Evolutionary conservation across 2,797 vertebrate species (phyloP).

Genomic region (Triplophysa yarkandensis): DNA sequence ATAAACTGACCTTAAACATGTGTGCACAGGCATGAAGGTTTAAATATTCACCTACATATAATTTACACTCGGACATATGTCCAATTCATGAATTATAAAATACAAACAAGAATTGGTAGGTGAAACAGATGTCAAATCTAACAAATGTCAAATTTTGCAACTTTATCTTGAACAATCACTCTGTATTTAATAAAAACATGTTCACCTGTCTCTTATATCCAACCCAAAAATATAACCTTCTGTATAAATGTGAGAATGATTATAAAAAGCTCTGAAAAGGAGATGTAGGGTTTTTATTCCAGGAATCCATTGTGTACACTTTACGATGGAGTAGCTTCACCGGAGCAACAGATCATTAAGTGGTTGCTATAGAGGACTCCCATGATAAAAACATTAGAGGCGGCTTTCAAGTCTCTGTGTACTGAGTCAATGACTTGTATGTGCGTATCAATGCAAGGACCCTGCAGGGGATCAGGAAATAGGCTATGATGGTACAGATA

Average conservation of each 20-base stretch:
- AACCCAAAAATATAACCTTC: not conserved
- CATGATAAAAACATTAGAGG: conserved; percentile 29
- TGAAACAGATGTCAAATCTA: no score
- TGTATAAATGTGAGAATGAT: conserved; percentile 1
- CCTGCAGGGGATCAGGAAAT: not conserved
- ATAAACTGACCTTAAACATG: not conserved
- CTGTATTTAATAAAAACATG: not conserved
- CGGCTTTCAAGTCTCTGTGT: conserved; percentile 19
- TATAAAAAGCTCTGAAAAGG: conserved; percentile 12
- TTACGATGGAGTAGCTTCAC: conserved; percentile 24
- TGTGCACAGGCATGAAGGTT: not conserved
- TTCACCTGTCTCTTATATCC: not conserved
- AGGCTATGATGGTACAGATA: not conserved
- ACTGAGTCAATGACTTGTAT: conserved; percentile 20
- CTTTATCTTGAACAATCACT: not conserved
- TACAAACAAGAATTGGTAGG: no score
- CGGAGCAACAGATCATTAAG: conserved; percentile 45
- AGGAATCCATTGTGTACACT: conserved; percentile 36
- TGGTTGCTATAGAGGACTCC: conserved; percentile 38
- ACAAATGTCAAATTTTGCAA: no score
- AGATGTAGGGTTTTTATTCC: conserved; percentile 10
- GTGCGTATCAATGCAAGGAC: not conserved
- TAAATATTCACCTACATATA: conserved; percentile 9
- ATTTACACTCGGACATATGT: not conserved
- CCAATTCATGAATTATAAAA: no score